Base-by-base conservation (phyloP, 2,113 vertebrate genomes). In the Cryptotis parvus region DNA sequence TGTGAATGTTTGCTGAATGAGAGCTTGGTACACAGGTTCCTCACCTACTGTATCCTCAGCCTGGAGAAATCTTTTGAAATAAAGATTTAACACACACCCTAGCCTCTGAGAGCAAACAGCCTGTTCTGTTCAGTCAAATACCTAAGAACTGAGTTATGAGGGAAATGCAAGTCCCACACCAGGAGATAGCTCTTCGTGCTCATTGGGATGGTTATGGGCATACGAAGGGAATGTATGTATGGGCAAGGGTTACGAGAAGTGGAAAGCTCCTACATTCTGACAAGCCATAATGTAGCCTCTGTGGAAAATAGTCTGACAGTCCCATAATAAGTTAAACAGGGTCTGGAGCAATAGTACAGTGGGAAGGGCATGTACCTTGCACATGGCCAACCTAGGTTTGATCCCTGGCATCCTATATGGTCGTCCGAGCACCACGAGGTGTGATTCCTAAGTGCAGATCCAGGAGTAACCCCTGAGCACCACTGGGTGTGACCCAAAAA, bases 71-170 rank as follows among this genome's bases (percentile, higher is more conserved):
- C 15, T 6, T 58, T 58, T 24, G 55, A 27, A 22, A 35, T 35
- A 88, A 72, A 15, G 31, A 16, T 81, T 45, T 93, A 66, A 78
- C 58, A 68, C 81, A 92, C 4, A 84, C 49, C 43, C 45, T 69
- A 37, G 41, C 66, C 39, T 63, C 79, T 41, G 69, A 93, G 69
- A 82, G 26, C 39, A 41, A 68, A 31, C 24, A 37, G 8, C 74
- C 35, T 77, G 65, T 66, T 84, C 77, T 77, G 9, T 84, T 63
- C 22, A 82, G 14, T 61, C 66, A 61, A 43, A 88, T 52, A 61
- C 55, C 76, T 41, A 63, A 92, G 80, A 89, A 80, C 18, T 37
- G n/a, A 78, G 41, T 70, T 33, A 66, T 43, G 66, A 88, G 49
- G 75, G 66, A 75, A 88, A 43, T n/a, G 20, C 29, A 75, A 91